Evolutionary conservation across 2,113 vertebrate genomes (phyloP), one percentile per base, ranked within the genome.

Genomic region (Chaetodon auriga): DNA sequence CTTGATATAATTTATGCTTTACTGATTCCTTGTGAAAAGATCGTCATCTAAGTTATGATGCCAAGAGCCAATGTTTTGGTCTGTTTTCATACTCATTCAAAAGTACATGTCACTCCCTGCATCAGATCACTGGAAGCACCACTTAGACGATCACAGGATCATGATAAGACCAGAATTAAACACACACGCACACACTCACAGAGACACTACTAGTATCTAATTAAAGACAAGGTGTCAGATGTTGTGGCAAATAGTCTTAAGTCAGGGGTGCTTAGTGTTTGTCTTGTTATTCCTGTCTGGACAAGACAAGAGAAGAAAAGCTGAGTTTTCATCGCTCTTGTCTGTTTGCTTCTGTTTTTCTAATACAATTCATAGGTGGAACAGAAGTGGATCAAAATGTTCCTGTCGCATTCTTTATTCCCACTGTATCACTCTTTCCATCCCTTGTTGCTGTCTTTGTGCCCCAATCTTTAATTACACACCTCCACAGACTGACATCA

Each of bases 401-500:
- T 46, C 21, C 30, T 19, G 63, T 75, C 30, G 55, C 23, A 49
- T 70, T 70, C 43, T 45, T 72, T 7, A 18, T 78, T 55, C 63
- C 25, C 12, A 64, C 68, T 60, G 43, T 35, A 58, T 69, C 55
- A 9, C 51, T 69, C 30, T 30, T 30, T 30, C 36, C 23, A 41
- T 75, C 48, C 23, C 2, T 63, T 7, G 36, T 35, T 83, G 72
- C 61, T 60, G n/a, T 73, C 23, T 72, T 62, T 72, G 36, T 76
- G 25, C 7, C 25, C 25, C 4, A 5, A 0, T 46, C 62, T 75
- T 68, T 75, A 87, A 77, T 81, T 63, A 75, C 69, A 75, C 63
- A 60, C 74, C 65, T 48, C 60, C 63, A 72, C 13, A 0, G 58
- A 64, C 75, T 80, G 70, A 87, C 55, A 36, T 92, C 84, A 84